Conservation (phyloP, 2,113 vertebrate genomes). For the Pantherophis guttatus region DNA sequence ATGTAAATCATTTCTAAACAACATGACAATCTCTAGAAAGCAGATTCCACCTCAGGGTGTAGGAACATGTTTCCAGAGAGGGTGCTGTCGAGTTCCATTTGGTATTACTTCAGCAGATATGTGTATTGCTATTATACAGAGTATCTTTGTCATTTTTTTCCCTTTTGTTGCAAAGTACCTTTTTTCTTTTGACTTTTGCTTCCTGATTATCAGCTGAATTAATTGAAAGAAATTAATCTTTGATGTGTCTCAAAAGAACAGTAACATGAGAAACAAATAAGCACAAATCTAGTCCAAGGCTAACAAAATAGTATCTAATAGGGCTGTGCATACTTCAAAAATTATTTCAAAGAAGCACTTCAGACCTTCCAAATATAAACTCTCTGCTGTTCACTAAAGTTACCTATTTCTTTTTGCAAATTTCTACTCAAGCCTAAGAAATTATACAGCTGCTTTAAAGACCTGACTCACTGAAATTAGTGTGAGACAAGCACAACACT, state of each 20-base stretch:
- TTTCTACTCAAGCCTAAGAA: background rate
- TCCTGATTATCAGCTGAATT: conserved; percentile 60
- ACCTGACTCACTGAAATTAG: background rate
- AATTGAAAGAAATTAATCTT: conserved; percentile 69
- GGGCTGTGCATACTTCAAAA: background rate
- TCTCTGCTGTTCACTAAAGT: background rate
- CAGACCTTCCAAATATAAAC: background rate
- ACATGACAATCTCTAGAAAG: conserved; percentile 56
- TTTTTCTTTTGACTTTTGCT: conserved; percentile 51
- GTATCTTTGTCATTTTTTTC: conserved; percentile 66
- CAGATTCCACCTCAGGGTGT: conserved; percentile 13
- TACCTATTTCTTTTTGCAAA: background rate
- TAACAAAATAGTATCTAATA: conserved; percentile 53
- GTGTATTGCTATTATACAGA: conserved; percentile 56
- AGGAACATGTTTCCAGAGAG: conserved; percentile 41
- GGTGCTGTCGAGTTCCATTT: conserved; percentile 40
- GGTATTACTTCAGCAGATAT: conserved; percentile 59
- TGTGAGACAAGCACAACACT: background rate
- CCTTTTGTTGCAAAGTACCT: conserved; percentile 74
- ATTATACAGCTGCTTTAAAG: background rate
- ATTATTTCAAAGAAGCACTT: background rate
- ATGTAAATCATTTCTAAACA: conserved; percentile 49
- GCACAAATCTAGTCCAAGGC: conserved; percentile 71
- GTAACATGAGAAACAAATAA: conserved; percentile 68
- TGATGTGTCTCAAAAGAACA: conserved; percentile 67